A percentile compares a stretch with the other conserved stretches of the same genome.
Evolutionary conservation across 2,797 vertebrate species (phyloP).

Genomic region (Pithecia hirsuta): DNA sequence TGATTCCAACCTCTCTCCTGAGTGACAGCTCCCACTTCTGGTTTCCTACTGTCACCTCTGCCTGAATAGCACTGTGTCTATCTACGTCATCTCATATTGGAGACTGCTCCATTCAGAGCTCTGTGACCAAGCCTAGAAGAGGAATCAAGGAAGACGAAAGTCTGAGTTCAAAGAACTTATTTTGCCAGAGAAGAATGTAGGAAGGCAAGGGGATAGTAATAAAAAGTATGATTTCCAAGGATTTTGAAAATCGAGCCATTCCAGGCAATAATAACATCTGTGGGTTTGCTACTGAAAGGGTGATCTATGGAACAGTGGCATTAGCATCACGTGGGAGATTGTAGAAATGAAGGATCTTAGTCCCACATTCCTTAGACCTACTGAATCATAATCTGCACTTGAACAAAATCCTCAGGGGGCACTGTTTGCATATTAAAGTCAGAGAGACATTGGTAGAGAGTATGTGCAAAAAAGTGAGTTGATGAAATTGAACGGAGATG

Average conservation of each 20-base stretch:
- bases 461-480: neutral
- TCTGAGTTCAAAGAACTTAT: neutral
- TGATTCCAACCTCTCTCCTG: neutral
- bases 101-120: neutral
- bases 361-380: neutral
- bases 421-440: neutral
- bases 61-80: neutral
- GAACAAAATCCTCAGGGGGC: neutral
- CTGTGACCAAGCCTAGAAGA: neutral
- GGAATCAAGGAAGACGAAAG: neutral
- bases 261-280: neutral
- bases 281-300: neutral
- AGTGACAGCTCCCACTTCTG: neutral
- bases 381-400: neutral
- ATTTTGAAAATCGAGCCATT: neutral
- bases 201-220: neutral
- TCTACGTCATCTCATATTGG: neutral
- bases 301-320: neutral
- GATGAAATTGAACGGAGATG: neutral
- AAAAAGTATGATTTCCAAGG: neutral
- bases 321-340: neutral
- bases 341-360: neutral
- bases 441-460: neutral
- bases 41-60: neutral
- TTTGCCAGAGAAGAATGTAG: neutral